Percentiles rank a stretch among this genome's conserved stretches.
phyloP scores from a whole-genome alignment of 2,888 invertebrate species.

The Andrena fulva region DNA sequence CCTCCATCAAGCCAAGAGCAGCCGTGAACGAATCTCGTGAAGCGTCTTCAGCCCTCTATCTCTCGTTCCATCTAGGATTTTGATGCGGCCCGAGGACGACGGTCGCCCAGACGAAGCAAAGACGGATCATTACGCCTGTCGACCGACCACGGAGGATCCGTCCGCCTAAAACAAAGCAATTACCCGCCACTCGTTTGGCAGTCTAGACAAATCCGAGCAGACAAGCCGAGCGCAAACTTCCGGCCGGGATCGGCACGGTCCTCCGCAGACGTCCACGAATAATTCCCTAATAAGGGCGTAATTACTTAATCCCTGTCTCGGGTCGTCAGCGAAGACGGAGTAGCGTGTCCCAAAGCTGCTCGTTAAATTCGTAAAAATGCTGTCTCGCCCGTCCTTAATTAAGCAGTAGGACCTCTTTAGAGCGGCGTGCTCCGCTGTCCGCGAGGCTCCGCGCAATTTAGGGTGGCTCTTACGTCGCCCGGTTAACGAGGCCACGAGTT shows the following conservation, averaged over 20 bases:
- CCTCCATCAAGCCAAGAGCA: not conserved
- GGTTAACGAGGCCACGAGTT: slow-evolving; percentile 27
- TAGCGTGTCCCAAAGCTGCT: slow-evolving; percentile 45
- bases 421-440: slow-evolving; percentile 30
- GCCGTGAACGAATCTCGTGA: not conserved
- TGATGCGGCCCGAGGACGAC: slow-evolving; percentile 28
- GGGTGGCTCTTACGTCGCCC: slow-evolving; percentile 4
- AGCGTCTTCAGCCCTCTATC: slow-evolving; percentile 42
- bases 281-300: slow-evolving; percentile 76
- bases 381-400: slow-evolving; percentile 64
- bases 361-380: slow-evolving; percentile 59
- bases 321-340: slow-evolving; percentile 24
- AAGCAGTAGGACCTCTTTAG: slow-evolving; percentile 58
- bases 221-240: slow-evolving; percentile 60
- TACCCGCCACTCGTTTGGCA: slow-evolving; percentile 55
- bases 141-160: slow-evolving; percentile 34
- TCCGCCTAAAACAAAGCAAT: slow-evolving; percentile 66
- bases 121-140: slow-evolving; percentile 53
- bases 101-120: slow-evolving; percentile 33
- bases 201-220: slow-evolving; percentile 63
- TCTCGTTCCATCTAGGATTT: slow-evolving; percentile 54
- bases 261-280: slow-evolving; percentile 62
- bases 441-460: slow-evolving; percentile 34
- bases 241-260: slow-evolving; percentile 28
- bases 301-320: slow-evolving; percentile 81